Percentiles rank a stretch among this genome's conserved stretches.
phyloP scores from a whole-genome alignment of 2,113 vertebrate genomes.

The Gadus chalcogrammus region DNA sequence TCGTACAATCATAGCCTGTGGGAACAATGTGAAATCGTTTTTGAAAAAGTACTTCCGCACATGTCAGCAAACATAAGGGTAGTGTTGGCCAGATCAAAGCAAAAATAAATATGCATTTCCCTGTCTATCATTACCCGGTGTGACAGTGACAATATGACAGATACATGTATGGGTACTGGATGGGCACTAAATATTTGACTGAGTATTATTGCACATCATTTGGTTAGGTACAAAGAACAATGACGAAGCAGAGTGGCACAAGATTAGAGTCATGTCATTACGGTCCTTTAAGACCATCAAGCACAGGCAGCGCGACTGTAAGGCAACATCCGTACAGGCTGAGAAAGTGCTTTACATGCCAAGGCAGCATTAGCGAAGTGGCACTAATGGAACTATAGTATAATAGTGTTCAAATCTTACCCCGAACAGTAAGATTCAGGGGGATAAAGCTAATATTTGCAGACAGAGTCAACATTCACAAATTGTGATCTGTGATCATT shows the following conservation, averaged over 20 bases:
- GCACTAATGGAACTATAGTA: conserved; percentile 10
- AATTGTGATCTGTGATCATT: conserved; percentile 30
- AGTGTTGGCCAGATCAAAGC: neutral
- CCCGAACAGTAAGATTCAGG: conserved; percentile 11
- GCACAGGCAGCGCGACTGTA: conserved; percentile 34
- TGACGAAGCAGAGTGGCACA: neutral
- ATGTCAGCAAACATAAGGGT: too few relatives aligned
- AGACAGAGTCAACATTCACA: conserved; percentile 31
- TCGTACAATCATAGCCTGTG: conserved; percentile 98
- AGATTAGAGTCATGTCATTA: conserved; percentile 26
- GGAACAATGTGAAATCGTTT: neutral
- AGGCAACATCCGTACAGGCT: conserved; percentile 33
- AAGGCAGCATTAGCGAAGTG: conserved; percentile 52
- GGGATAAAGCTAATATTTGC: conserved; percentile 40
- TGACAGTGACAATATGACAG: too few relatives aligned
- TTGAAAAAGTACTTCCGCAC: too few relatives aligned
- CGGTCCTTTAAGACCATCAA: conserved; percentile 33
- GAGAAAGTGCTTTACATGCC: conserved; percentile 37
- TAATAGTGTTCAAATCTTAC: conserved; percentile 48
- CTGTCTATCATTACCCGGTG: neutral
- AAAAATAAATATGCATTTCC: neutral
- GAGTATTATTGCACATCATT: neutral
- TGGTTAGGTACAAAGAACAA: neutral
- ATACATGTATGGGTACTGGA: too few relatives aligned
- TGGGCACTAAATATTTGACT: neutral